Evolutionary conservation across 1,140 invertebrate genomes (phyloP).

Genomic region (Zaprionus camerounensis): DNA sequence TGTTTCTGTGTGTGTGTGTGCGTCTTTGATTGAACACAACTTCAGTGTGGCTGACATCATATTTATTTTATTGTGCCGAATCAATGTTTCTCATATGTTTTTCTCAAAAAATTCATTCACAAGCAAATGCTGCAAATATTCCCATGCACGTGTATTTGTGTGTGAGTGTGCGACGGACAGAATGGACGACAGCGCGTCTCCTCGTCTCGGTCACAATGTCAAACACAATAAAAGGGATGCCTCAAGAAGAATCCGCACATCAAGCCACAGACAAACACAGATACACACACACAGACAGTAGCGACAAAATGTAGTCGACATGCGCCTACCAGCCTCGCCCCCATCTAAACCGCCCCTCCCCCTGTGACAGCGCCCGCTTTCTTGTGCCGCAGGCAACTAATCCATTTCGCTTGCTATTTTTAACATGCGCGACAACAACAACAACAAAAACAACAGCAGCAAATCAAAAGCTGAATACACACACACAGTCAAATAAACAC

Average conservation of each 20-base stretch:
- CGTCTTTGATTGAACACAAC: conserved; percentile 24
- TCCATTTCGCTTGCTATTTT: conserved; percentile 78
- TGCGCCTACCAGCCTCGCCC: conserved; percentile 46
- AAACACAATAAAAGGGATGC: conserved; percentile 46
- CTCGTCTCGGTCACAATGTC: conserved; percentile 69
- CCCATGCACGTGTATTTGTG: conserved; percentile 2
- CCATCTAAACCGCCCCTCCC: conserved; percentile 7
- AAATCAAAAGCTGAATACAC: conserved; percentile 67
- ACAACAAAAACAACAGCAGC: conserved; percentile 44
- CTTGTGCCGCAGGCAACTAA: conserved; percentile 56
- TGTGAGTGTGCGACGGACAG: not conserved
- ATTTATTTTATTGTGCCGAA: conserved; percentile 67
- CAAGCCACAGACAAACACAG: conserved; percentile 23
- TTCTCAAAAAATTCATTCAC: conserved; percentile 70
- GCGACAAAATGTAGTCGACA: conserved; percentile 46
- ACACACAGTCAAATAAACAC: conserved; percentile 7
- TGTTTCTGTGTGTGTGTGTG: conserved; percentile 9
- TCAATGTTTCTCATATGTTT: conserved; percentile 47
- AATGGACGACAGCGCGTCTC: conserved; percentile 17
- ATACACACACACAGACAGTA: conserved; percentile 7
- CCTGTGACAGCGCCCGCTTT: conserved; percentile 28
- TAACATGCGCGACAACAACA: conserved; percentile 68
- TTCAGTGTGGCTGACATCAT: conserved; percentile 73
- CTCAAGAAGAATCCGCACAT: conserved; percentile 25
- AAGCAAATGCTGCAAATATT: conserved; percentile 16